Base-by-base conservation (phyloP, 2,113 vertebrate genomes). In the Dipodomys merriami region DNA sequence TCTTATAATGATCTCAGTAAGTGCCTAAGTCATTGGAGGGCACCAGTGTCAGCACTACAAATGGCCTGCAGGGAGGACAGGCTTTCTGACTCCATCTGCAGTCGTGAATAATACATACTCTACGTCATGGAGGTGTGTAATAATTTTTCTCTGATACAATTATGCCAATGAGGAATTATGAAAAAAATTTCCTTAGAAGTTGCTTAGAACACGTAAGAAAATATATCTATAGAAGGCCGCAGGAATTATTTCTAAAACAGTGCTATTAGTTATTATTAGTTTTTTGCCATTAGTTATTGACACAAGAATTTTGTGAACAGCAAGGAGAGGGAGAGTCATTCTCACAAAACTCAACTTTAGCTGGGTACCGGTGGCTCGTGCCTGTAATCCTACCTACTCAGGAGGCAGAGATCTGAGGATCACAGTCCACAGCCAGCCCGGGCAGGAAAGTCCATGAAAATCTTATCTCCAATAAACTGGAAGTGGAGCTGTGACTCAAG, bases 21-120 rank as follows among this genome's bases (percentile, higher is more conserved):
- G 22, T 78, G 87, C 74, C 30, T 76, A 82, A 88, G 25, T 88
- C 78, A 78, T 88, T n/a, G 78, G 78, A 90, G 57, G 69, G 77
- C 65, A 67, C 57, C 81, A 64, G 64, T 60, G 78, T 72, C 64
- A 83, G 69, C 11, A 18, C 15, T 60, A 33, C 10, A 53, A 18
- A 27, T 33, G 23, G 29, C 33, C 57, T 33, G 49, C 79, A 39
- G 39, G 81, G 46, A 89, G 88, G 81, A 72, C 4, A 85, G 79
- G 25, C 62, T 46, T 71, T 74, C 39, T 30, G 39, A 73, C 68
- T 33, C 49, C 90, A 30, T 30, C 33, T 46, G 33, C 44, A 72
- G 88, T 49, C 60, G 81, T 88, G 76, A 77, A 83, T 82, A 90
- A 87, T 57, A 81, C 5, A 27, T 33, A 46, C 53, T 72, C 49